Evolutionary conservation across 2,113 vertebrate genomes (phyloP).

Genomic region (Syngnathus floridae): DNA sequence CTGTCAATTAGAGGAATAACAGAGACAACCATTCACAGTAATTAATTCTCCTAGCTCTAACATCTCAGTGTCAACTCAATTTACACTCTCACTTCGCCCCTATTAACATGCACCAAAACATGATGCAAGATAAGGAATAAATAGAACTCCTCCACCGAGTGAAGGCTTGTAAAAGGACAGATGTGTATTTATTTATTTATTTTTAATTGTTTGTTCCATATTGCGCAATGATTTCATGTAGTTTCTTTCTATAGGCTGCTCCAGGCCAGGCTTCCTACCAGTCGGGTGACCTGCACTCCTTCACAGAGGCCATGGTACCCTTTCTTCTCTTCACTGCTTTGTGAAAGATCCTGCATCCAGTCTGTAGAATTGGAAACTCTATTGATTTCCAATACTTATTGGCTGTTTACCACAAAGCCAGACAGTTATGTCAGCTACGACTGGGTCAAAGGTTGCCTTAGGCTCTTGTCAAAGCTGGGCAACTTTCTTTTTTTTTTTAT

Average conservation of each 20-base stretch:
- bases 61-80: background rate
- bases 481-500: constrained; percentile 26
- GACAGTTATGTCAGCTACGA: constrained; percentile 21
- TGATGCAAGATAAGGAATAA: background rate
- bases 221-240: background rate
- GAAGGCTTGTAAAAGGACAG: too few species aligned
- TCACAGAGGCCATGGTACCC: constrained; percentile 70
- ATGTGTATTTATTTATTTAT: background rate
- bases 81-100: background rate
- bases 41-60: background rate
- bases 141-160: background rate
- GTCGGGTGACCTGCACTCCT: constrained; percentile 59
- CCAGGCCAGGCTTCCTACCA: constrained; percentile 38
- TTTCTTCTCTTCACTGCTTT: constrained; percentile 5
- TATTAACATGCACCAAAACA: background rate
- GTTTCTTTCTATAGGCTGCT: constrained; percentile 43
- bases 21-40: background rate
- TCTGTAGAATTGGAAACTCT: constrained; percentile 43
- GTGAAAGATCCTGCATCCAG: constrained; percentile 1
- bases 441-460: constrained; percentile 39
- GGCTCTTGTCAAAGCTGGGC: constrained; percentile 21
- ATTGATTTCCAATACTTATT: constrained; percentile 54
- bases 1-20: too few species aligned
- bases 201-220: background rate
- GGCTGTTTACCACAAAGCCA: constrained; percentile 38